Evolutionary conservation across 23 tunicate species (phyloP).

Genomic region (Halocynthia roretzi): DNA sequence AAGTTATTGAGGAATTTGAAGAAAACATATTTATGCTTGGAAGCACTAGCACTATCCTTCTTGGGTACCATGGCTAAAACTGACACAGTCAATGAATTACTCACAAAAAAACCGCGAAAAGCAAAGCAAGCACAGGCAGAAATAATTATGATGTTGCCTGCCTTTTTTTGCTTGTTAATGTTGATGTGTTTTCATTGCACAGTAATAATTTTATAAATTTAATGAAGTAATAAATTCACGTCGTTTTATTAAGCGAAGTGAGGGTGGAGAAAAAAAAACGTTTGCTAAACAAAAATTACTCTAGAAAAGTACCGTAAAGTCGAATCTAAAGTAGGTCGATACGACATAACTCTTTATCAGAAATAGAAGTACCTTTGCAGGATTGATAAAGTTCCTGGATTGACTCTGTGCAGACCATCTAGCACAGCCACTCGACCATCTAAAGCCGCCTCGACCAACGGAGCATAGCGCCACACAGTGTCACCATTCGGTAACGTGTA

Average conservation of each 20-base stretch:
- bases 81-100: background rate
- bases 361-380: slow-evolving; percentile 85
- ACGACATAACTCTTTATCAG: no score
- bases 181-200: background rate
- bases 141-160: no score
- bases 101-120: background rate
- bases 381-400: slow-evolving; percentile 82
- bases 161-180: background rate
- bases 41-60: no score
- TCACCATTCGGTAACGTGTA: slow-evolving; percentile 89
- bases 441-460: slow-evolving; percentile 77
- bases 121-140: background rate
- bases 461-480: slow-evolving; percentile 88
- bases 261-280: background rate
- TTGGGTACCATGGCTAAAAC: no score
- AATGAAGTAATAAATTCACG: background rate
- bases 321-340: no score
- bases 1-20: no score
- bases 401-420: slow-evolving; percentile 89
- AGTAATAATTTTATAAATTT: background rate
- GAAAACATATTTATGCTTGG: no score
- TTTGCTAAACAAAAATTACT: background rate
- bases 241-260: background rate
- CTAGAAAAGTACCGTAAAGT: no score
- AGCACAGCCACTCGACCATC: slow-evolving; percentile 91